phyloP scores from a whole-genome alignment of 92 coral and sea anemone genomes.

The Porites evermanni region DNA sequence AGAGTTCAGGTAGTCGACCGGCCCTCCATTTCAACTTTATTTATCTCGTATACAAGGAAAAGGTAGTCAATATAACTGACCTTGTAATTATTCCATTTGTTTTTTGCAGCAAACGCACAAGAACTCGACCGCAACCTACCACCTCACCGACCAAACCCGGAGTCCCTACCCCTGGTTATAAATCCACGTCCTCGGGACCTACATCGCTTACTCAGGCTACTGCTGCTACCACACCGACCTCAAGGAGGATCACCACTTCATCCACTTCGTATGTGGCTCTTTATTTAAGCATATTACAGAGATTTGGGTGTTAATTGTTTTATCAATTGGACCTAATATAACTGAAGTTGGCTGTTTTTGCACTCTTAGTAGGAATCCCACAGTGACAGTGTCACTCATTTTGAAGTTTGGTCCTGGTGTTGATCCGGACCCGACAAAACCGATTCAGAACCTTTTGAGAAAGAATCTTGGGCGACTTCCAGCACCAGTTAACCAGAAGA shows the following conservation, averaged over 20 bases:
- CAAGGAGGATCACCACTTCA: constrained; percentile 1
- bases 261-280: constrained; percentile 10
- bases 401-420: constrained; percentile 83
- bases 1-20: constrained; percentile 60
- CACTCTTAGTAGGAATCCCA: constrained; percentile 10
- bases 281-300: neutral
- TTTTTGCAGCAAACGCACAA: constrained; percentile 1
- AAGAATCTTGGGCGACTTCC: constrained; percentile 73
- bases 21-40: neutral
- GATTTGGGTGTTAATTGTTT: too few species aligned
- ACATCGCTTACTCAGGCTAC: constrained; percentile 18
- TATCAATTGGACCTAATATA: too few species aligned
- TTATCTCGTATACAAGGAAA: too few species aligned
- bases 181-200: constrained; percentile 12
- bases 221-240: constrained; percentile 12
- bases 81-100: neutral
- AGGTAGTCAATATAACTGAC: neutral
- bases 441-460: constrained; percentile 72
- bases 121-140: neutral
- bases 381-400: constrained; percentile 53
- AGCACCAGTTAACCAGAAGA: constrained; percentile 76
- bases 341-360: neutral
- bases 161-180: constrained; percentile 11
- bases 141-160: constrained; percentile 24
- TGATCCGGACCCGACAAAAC: constrained; percentile 83